Base-by-base conservation (phyloP, 2,113 vertebrate genomes). In the Pelodiscus sinensis region DNA sequence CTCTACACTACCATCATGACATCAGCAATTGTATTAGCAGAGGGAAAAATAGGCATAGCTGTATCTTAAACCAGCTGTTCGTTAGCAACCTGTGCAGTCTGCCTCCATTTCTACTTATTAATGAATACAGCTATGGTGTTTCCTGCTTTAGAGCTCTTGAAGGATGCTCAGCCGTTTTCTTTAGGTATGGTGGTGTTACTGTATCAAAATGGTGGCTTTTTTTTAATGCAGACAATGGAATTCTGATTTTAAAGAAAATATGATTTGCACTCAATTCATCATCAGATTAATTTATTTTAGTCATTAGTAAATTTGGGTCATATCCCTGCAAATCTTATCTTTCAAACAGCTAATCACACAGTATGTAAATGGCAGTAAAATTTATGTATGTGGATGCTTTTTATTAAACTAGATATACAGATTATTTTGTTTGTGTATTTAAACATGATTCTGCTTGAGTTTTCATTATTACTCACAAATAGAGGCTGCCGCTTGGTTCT, bases 1-100 rank as follows among this genome's bases (percentile, higher is more conserved):
- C 94, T 96, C 95, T 97, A 93, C 95, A 90, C 95, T 94, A 90
- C 90, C 91, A 94, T 97, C 25, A 38, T 97, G 97, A 97, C 96
- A 95, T 98, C 97, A 98, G 97, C 94, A 96, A 21, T 88, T 88
- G 87, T 95, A 96, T 85, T 1, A 85, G 93, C 93, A 93, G 93
- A 90, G 91, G 90, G 87, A 85, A 90, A 94, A 95, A 92, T 85
- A 92, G 92, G 94, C 92, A 92, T 86, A 92, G 91, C 91, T 96
- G 77, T 92, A 95, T 90, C 44, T 92, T 90, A 97, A 96, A 86
- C 83, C 95, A 96, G 92, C 91, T 91, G 83, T 96, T 95, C 29
- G 19, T 88, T 94, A 92, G 88, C 89, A 96, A 85, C 86, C 16
- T 90, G 86, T 92, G 60, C 80, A 92, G 93, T 56, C 88, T 94